phyloP scores from a whole-genome alignment of 2,888 invertebrate species.

The Drosophila ochracea region DNA sequence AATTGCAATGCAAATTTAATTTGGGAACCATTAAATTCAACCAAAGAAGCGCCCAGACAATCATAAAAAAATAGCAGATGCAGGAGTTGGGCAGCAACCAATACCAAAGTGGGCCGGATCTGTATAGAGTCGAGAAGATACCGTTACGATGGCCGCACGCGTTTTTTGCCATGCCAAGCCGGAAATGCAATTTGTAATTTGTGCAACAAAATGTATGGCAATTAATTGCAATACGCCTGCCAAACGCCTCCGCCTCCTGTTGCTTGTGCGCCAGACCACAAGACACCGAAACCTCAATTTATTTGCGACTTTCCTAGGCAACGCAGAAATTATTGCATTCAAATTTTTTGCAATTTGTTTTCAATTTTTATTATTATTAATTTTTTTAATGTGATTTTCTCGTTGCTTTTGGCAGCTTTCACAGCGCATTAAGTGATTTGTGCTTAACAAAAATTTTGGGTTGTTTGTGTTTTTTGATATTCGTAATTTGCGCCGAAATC shows the following conservation, averaged over 20 bases:
- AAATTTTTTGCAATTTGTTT: slow-evolving; percentile 31
- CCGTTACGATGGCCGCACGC: slow-evolving; percentile 51
- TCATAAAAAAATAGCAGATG: slow-evolving; percentile 33
- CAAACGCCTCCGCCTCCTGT: slow-evolving; percentile 10
- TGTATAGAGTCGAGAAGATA: slow-evolving; percentile 22
- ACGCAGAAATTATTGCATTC: slow-evolving; percentile 72
- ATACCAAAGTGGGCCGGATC: slow-evolving; percentile 3
- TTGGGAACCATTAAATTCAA: slow-evolving; percentile 63
- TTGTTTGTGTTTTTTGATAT: slow-evolving; percentile 30
- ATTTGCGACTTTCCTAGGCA: slow-evolving; percentile 38
- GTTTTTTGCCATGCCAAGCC: slow-evolving; percentile 66
- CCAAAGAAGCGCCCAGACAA: slow-evolving; percentile 42
- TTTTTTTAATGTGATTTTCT: slow-evolving; percentile 8
- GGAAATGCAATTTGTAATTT: slow-evolving; percentile 80
- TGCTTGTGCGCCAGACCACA: slow-evolving; percentile 69
- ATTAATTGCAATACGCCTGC: slow-evolving; percentile 67
- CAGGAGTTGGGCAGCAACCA: background rate
- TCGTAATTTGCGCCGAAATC: slow-evolving; percentile 77
- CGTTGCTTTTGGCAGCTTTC: slow-evolving; percentile 46
- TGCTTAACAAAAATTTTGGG: slow-evolving; percentile 64
- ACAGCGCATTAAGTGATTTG: slow-evolving; percentile 73
- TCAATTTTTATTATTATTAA: slow-evolving; percentile 17
- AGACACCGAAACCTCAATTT: slow-evolving; percentile 76
- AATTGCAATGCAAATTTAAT: slow-evolving; percentile 76
- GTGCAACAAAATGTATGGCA: slow-evolving; percentile 72